A percentile compares a stretch with the other conserved stretches of the same genome.
These are phyloP conservation scores for Doris montereyensis DNA, from an alignment of 2,888 invertebrate genomes.

Conservation along the genomic window DNA sequence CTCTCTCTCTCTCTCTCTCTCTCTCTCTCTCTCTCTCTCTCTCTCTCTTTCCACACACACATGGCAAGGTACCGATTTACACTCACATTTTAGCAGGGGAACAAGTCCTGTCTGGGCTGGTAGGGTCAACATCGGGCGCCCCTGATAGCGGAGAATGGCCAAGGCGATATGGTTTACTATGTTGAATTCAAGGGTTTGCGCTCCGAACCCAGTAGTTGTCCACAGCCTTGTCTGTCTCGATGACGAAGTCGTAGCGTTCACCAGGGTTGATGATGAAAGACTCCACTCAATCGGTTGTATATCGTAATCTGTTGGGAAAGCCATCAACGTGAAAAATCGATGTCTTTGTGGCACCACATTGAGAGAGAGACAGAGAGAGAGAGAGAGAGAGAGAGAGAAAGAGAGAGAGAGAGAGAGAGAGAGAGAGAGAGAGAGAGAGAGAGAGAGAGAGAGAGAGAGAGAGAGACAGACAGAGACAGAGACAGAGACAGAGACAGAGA, in stretches of 20 bases:
- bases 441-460: background rate
- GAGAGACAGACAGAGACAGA: background rate
- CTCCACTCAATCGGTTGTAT: slow-evolving; percentile 39
- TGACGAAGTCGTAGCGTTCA: slow-evolving; percentile 59
- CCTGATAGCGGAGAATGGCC: slow-evolving; percentile 46
- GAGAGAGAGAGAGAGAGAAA: background rate
- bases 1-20: too few relatives aligned
- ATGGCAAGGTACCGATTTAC: too few relatives aligned
- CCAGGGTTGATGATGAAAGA: slow-evolving; percentile 56
- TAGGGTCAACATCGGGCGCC: slow-evolving; percentile 33
- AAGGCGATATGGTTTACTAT: slow-evolving; percentile 35
- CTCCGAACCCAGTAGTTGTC: slow-evolving; percentile 62
- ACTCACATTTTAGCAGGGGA: slow-evolving; percentile 27
- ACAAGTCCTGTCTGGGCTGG: slow-evolving; percentile 21
- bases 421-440: background rate
- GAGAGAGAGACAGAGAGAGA: too few relatives aligned
- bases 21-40: too few relatives aligned
- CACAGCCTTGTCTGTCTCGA: slow-evolving; percentile 48
- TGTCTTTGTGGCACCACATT: background rate
- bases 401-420: background rate
- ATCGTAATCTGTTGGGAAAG: slow-evolving; percentile 2
- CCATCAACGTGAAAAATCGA: background rate
- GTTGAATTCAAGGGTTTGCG: slow-evolving; percentile 47
- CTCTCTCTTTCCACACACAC: too few relatives aligned
- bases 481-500: background rate